phyloP scores from a whole-genome alignment of 2,888 invertebrate species.

The Hydraecia micacea region DNA sequence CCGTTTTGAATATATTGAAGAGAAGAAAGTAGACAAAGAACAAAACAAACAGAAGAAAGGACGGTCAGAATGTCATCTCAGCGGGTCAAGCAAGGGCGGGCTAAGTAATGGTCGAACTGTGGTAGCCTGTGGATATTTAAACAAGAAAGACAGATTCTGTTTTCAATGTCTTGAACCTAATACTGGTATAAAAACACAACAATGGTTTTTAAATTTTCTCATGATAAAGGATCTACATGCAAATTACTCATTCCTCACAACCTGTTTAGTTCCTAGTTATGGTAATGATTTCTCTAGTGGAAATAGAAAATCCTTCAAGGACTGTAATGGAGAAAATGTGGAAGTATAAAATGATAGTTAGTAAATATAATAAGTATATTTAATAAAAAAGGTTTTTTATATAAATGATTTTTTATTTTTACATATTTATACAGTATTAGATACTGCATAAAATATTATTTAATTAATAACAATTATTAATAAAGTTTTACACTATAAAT shows the following conservation, averaged over 20 bases:
- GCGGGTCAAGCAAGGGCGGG: not conserved
- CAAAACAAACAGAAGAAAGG: conserved; percentile 21
- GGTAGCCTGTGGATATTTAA: conserved; percentile 57
- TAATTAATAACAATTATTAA: not conserved
- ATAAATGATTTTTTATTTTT: not conserved
- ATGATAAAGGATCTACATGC: conserved; percentile 73
- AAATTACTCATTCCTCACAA: conserved; percentile 73
- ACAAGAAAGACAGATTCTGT: conserved; percentile 71
- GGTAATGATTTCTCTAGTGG: not conserved
- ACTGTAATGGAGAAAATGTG: not conserved
- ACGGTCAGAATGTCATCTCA: too few species aligned
- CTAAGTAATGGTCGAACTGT: not conserved
- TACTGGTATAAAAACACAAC: conserved; percentile 64
- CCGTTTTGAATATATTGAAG: conserved; percentile 68
- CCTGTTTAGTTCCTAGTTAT: conserved; percentile 58
- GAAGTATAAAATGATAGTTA: not conserved
- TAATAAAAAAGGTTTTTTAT: not conserved
- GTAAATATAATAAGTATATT: not conserved
- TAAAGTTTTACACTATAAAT: too few species aligned
- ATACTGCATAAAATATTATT: too few species aligned
- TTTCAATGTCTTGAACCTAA: conserved; percentile 71
- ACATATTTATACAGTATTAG: not conserved
- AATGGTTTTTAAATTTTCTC: conserved; percentile 77
- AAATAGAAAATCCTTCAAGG: not conserved
- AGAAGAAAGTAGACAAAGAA: conserved; percentile 16